Base-by-base conservation (phyloP, 2,113 vertebrate genomes). In the Macquaria ambigua region DNA sequence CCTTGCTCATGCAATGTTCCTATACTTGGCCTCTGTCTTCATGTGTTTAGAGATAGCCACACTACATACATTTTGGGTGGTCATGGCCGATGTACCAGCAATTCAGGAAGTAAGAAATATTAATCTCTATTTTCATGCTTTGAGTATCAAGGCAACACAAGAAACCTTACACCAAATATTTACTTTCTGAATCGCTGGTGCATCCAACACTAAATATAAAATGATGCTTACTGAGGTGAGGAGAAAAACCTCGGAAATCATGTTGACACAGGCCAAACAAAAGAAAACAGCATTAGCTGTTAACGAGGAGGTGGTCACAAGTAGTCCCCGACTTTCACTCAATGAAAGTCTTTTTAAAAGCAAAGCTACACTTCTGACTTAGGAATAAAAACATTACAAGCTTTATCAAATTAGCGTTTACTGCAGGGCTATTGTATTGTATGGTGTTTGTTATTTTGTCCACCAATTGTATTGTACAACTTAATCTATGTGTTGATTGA, bases 401-500 rank as follows among this genome's bases (percentile, higher is more conserved):
- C 61, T 61, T 46, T 5, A 55, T 10, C 18, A 50, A 63, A 16
- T 16, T 14, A 3, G 16, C 10, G 31, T 48, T 69, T 43, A 66
- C 39, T n/a, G 20, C n/a, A 48, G 61, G 21, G 18, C 43, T 77
- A 1, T 11, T 74, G 8, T 66, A 16, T 39, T 73, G 23, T 21
- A 77, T 20, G 6, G 15, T 69, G 66, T 83, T 37, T 28, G 56
- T 64, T 62, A 50, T 48, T 63, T 83, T 84, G 71, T 74, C 58
- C 73, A 74, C n/a, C 6, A 16, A 52, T 11, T 71, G 20, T 63
- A 6, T 21, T 39, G 37, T 64, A 52, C 48, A 77, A 15, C 15
- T 21, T 58, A 43, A 78, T 68, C 14, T 48, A 3, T 68, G 58
- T 89, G 53, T 83, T 82, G 46, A 85, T 58, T 79, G 12, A 62